A percentile compares a stretch with the other conserved stretches of the same genome.
phyloP scores from a whole-genome alignment of 2,888 invertebrate species.

The Fragum sueziense region DNA sequence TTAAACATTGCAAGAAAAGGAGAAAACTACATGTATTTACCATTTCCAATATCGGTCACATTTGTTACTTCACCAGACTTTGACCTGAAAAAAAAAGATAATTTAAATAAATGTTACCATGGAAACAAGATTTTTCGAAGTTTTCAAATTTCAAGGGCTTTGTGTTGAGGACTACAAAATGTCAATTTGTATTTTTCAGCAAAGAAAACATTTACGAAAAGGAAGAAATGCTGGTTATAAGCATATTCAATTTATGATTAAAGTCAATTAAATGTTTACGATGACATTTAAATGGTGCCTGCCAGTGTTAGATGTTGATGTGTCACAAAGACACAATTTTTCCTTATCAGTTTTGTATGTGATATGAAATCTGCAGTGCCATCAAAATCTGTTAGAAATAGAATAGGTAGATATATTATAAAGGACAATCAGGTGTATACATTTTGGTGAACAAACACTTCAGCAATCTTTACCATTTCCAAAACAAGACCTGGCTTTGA shows the following conservation, averaged over 20 bases:
- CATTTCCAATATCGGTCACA: conserved; percentile 6
- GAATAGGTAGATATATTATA: no score
- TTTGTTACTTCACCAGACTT: conserved; percentile 15
- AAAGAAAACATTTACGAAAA: background rate
- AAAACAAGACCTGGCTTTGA: no score
- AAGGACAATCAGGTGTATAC: no score
- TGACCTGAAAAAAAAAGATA: conserved; percentile 12
- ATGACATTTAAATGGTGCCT: background rate
- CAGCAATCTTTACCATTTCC: no score
- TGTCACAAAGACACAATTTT: background rate
- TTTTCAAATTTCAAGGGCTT: background rate
- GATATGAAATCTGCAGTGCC: background rate
- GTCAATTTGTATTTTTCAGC: background rate
- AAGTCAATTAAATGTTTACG: background rate
- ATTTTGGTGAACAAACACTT: no score
- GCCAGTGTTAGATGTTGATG: background rate
- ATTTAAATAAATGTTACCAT: background rate
- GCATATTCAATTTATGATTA: background rate
- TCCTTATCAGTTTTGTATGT: background rate
- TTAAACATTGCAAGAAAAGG: background rate
- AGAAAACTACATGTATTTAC: background rate
- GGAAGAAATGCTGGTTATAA: background rate
- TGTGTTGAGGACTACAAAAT: background rate
- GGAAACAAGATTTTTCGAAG: background rate
- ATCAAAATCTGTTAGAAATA: background rate